These are phyloP conservation scores for Spongilla lacustris DNA, from an alignment of 37 sponge, comb jelly and placozoan species.

Conservation along the genomic window DNA sequence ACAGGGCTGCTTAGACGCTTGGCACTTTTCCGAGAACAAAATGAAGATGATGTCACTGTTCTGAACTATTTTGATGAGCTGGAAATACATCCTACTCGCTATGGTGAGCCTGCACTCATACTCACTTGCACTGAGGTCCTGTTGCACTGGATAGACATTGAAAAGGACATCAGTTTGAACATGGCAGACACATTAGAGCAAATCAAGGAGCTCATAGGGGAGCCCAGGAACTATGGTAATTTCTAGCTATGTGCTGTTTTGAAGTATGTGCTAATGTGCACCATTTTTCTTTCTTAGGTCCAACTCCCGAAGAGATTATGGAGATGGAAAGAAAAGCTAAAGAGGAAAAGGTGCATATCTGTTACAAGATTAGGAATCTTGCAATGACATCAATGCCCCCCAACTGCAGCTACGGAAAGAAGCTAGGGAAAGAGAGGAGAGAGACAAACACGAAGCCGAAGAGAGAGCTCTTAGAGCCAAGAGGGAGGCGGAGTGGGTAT, in stretches of 20 bases:
- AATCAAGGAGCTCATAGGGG: conserved; percentile 69
- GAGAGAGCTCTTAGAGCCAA: conserved; percentile 68
- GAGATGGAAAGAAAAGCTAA: conserved; percentile 56
- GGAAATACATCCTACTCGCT: conserved; percentile 85
- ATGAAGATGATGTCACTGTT: conserved; percentile 90
- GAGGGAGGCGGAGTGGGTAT: conserved; percentile 86
- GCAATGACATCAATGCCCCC: neutral
- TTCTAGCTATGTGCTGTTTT: neutral
- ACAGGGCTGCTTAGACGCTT: conserved; percentile 68
- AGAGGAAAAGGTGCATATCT: conserved; percentile 38
- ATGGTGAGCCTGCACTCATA: conserved; percentile 26
- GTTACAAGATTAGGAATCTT: neutral
- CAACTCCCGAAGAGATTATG: conserved; percentile 79
- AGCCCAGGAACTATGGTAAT: conserved; percentile 90
- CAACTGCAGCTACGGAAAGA: conserved; percentile 44
- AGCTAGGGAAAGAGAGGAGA: conserved; percentile 49
- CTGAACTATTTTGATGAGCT: conserved; percentile 96
- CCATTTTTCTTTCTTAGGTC: conserved; percentile 38
- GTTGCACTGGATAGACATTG: conserved; percentile 39
- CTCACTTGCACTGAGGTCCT: neutral
- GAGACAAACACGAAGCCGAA: conserved; percentile 62
- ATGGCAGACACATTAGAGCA: conserved; percentile 51
- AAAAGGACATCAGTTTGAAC: conserved; percentile 23
- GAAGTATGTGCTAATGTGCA: too few species aligned
- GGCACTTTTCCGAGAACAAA: conserved; percentile 54